Conservation (phyloP, 2,113 vertebrate species). For the Natator depressus region DNA sequence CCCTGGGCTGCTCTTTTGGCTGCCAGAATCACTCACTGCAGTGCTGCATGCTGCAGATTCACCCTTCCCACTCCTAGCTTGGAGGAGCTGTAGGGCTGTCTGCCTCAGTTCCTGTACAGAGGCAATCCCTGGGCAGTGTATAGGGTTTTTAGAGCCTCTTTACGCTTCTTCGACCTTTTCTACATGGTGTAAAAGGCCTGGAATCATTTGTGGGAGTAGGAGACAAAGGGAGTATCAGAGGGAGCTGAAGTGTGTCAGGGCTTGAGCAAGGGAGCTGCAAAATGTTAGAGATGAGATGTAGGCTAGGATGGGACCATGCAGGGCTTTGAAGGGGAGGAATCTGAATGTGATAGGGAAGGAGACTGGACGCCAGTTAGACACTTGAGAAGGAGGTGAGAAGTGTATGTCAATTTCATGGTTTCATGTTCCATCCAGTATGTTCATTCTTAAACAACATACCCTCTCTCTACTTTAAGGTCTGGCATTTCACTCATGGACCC, state of each 20-base stretch:
- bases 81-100: background rate
- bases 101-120: background rate
- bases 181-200: background rate
- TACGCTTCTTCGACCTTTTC: background rate
- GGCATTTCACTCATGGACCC: background rate
- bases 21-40: background rate
- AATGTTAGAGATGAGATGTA: background rate
- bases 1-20: background rate
- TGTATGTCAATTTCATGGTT: background rate
- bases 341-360: background rate
- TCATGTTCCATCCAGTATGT: background rate
- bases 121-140: too few relatives aligned
- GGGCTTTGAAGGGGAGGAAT: background rate
- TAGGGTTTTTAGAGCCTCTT: background rate
- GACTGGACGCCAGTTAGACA: background rate
- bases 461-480: background rate
- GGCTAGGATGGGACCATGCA: background rate
- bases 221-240: background rate
- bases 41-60: background rate
- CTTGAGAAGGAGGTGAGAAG: background rate
- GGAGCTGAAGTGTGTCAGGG: background rate
- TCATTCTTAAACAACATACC: background rate
- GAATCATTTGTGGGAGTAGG: background rate
- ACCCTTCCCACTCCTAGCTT: background rate
- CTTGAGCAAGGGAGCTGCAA: background rate